Evolutionary conservation across 2,113 vertebrate genomes (phyloP).

Genomic region (Amia ocellicauda): DNA sequence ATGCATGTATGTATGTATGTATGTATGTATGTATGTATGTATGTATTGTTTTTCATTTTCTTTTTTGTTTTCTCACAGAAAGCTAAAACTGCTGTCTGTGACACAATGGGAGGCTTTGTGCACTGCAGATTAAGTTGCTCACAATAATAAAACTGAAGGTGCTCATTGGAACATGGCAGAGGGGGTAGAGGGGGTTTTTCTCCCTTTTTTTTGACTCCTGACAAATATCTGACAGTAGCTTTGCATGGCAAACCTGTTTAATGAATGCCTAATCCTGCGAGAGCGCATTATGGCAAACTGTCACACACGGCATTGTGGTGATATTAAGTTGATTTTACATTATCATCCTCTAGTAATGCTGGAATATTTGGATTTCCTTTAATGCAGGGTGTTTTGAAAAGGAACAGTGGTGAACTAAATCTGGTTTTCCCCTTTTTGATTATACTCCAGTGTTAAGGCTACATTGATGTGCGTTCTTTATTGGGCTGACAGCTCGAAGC

Average conservation of each 20-base stretch:
- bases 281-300: conserved; percentile 72
- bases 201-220: conserved; percentile 54
- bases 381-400: conserved; percentile 59
- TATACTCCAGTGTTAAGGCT: conserved; percentile 51
- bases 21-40: not conserved
- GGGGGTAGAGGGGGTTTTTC: conserved; percentile 43
- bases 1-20: too few species aligned
- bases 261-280: conserved; percentile 68
- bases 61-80: conserved; percentile 46
- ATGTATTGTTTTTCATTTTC: conserved; percentile 52
- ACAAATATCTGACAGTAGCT: conserved; percentile 76
- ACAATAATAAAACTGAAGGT: conserved; percentile 58
- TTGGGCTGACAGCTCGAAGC: conserved; percentile 59
- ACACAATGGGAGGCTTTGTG: conserved; percentile 60
- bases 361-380: conserved; percentile 70
- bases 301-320: conserved; percentile 67
- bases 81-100: conserved; percentile 43
- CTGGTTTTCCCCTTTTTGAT: conserved; percentile 50
- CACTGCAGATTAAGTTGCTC: conserved; percentile 57
- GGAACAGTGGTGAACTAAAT: conserved; percentile 65
- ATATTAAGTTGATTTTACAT: conserved; percentile 78
- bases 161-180: conserved; percentile 57
- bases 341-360: conserved; percentile 74
- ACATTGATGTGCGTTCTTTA: conserved; percentile 55
- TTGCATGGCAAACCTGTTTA: conserved; percentile 76